Base-by-base conservation (phyloP, 1,140 invertebrate genomes). In the Drosophila rhopaloa region DNA sequence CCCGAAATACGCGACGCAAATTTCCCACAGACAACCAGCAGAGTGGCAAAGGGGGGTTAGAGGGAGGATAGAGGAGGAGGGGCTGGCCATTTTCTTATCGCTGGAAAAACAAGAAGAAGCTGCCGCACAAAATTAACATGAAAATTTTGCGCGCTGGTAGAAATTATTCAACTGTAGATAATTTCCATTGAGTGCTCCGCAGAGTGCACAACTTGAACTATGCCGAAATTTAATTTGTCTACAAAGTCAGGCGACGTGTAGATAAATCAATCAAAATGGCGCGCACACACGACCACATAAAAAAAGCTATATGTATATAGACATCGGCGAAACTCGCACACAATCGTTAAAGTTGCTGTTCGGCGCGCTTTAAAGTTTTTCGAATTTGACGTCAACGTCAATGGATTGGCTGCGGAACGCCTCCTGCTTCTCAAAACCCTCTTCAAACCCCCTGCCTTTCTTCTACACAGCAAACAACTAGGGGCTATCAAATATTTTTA, bases 131-230 rank as follows among this genome's bases (percentile, higher is more conserved):
- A 90, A 85, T 82, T 76, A 91, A 88, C 77, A 83, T 81, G 62
- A 67, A 86, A 86, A 81, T 90, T 90, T 82, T 51, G 78, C 61
- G 67, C 61, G 57, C 53, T 71, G 40, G 76, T 70, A 71, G 81
- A 83, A 90, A 57, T 91, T 83, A 90, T 83, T 90, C 82, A 66
- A 81, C 60, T 81, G 88, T 83, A 84, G 77, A 91, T 91, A 91
- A 91, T 91, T 83, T 84, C 66, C 68, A 82, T 90, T 75, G 55
- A 77, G 62, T 59, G 60, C 37, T 8, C 32, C 11, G 5, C 27
- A 16, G 27, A 62, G 54, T 78, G 75, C 76, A 77, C 51, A 71
- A 44, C 74, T 75, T 61, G 50, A 78, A 81, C 61, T 72, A 70
- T 77, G 78, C 60, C 61, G 71, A 84, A 88, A 74, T 90, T 83